Percentiles rank a stretch among this genome's conserved stretches.
These are phyloP conservation scores for Calidris pugnax DNA, from an alignment of 2,113 vertebrate genomes.

Conservation along the genomic window DNA sequence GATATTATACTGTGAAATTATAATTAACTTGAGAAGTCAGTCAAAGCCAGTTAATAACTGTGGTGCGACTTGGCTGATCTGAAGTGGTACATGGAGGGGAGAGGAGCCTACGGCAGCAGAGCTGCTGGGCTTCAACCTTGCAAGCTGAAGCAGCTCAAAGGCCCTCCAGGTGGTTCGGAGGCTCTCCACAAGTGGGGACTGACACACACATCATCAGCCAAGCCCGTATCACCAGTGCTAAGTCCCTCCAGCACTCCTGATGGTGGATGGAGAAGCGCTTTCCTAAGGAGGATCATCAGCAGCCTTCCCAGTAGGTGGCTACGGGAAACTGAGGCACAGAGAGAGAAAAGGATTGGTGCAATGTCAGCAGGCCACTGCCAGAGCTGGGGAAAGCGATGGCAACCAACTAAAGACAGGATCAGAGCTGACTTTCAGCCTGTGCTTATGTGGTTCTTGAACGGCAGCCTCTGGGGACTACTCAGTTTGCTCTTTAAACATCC, in stretches of 20 bases:
- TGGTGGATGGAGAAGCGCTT: not conserved
- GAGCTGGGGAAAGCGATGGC: not conserved
- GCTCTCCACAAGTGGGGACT: not conserved
- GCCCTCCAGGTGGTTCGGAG: not conserved
- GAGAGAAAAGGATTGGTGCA: not conserved
- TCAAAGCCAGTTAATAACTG: constrained; percentile 63
- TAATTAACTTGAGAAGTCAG: constrained; percentile 68
- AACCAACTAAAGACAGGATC: not conserved
- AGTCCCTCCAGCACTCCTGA: not conserved
- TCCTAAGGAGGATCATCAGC: not conserved
- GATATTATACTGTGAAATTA: constrained; percentile 64
- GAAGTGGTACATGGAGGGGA: not conserved
- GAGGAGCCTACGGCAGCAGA: not conserved
- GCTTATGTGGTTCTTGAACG: not conserved
- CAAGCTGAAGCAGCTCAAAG: not conserved
- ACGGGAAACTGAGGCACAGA: constrained; percentile 18
- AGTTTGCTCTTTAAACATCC: not conserved
- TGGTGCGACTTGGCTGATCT: constrained; percentile 8
- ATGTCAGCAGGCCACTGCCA: not conserved
- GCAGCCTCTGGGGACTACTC: not conserved
- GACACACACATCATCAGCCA: not conserved
- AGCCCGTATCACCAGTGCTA: accelerated
- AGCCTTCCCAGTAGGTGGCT: not conserved
- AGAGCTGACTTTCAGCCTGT: not conserved
- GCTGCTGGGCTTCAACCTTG: not conserved